Evolutionary conservation across 2,113 vertebrate species (phyloP).

Genomic region (Oenanthe oenanthe): DNA sequence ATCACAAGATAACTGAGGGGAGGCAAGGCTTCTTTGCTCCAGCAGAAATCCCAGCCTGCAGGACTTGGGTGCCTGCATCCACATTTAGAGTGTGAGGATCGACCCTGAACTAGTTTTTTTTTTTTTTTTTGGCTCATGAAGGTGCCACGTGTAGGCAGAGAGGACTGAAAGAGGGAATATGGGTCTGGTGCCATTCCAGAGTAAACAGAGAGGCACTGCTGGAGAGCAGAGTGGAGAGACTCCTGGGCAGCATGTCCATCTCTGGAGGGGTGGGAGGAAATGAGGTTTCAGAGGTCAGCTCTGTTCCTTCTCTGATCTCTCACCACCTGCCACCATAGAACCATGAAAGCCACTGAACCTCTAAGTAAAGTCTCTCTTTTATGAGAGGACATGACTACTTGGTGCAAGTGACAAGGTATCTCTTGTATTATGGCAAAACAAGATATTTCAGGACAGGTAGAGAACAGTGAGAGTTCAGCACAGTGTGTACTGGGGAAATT

Average conservation of each 20-base stretch:
- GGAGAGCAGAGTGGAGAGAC: not conserved
- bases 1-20: fast-evolving
- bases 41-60: not conserved
- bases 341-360: not conserved
- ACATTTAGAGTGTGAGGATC: not conserved
- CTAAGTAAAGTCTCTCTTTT: not conserved
- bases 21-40: not conserved
- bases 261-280: not conserved
- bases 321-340: not conserved
- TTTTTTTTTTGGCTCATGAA: not conserved
- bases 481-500: not conserved
- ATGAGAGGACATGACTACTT: not conserved
- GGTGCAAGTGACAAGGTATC: not conserved
- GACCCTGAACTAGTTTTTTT: fast-evolving
- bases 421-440: not conserved
- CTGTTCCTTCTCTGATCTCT: not conserved
- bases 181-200: not conserved
- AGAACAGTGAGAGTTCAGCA: not conserved
- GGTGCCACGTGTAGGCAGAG: not conserved
- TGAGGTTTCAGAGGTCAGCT: not conserved
- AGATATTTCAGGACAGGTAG: not conserved
- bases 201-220: not conserved
- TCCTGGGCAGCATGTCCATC: not conserved
- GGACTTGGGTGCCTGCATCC: not conserved
- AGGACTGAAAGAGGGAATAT: not conserved